These are phyloP conservation scores for human (Homo sapiens) DNA, from an alignment of 2,113 vertebrate species.

Conservation along the genomic window GRCh38 chr17:58531501-58532000, in stretches of 20 bases:
- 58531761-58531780: conserved; percentile 51
- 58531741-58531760: background rate
- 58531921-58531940: background rate
- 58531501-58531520: conserved; percentile 21
- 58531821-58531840: background rate
- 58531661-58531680: background rate
- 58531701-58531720: conserved; percentile 41
- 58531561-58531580: background rate
- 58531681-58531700: conserved; percentile 19
- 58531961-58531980: conserved; percentile 73
- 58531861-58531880: background rate
- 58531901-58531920: background rate
- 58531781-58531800: background rate
- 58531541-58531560: background rate
- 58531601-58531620: background rate
- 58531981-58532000: conserved; percentile 71
- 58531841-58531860: conserved; percentile 28
- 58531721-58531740: background rate
- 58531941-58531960: conserved; percentile 56
- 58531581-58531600: conserved; percentile 35
- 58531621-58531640: background rate
- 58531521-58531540: conserved; percentile 59
- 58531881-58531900: background rate
- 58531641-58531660: background rate
- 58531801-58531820: background rate